A percentile compares a stretch with the other conserved stretches of the same genome.
Evolutionary conservation across 2,113 vertebrate genomes (phyloP).

Genomic region (Donacobius atricapilla): DNA sequence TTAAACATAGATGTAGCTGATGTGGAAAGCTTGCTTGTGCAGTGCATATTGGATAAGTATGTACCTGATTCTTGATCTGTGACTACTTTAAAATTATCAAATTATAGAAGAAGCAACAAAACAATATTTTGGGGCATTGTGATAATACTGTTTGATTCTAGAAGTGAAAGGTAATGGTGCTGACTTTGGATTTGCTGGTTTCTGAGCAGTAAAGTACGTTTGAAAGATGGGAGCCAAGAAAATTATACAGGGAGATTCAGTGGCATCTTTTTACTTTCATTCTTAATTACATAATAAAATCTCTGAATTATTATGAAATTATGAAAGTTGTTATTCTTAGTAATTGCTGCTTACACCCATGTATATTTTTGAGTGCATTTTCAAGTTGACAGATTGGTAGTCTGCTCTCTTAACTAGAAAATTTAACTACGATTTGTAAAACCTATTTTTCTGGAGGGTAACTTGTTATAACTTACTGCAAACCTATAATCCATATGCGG

Average conservation of each 20-base stretch:
- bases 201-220: background rate
- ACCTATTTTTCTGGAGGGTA: background rate
- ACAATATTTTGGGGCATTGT: background rate
- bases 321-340: background rate
- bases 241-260: background rate
- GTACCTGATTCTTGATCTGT: conserved; percentile 62
- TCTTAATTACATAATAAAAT: background rate
- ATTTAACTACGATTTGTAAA: background rate
- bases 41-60: conserved; percentile 99
- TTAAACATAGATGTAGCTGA: conserved; percentile 99
- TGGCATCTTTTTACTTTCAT: background rate
- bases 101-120: background rate
- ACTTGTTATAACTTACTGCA: background rate
- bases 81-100: background rate
- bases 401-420: background rate
- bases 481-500: background rate
- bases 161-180: background rate
- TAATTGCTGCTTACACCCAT: background rate
- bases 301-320: background rate
- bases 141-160: background rate
- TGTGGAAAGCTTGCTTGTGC: conserved; percentile 98
- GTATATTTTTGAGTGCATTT: background rate
- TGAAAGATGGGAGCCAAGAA: background rate
- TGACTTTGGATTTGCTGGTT: background rate
- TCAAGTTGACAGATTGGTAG: background rate